These are phyloP conservation scores for Polymixis flavicincta DNA, from an alignment of 2,888 invertebrate species.

Conservation along the genomic window DNA sequence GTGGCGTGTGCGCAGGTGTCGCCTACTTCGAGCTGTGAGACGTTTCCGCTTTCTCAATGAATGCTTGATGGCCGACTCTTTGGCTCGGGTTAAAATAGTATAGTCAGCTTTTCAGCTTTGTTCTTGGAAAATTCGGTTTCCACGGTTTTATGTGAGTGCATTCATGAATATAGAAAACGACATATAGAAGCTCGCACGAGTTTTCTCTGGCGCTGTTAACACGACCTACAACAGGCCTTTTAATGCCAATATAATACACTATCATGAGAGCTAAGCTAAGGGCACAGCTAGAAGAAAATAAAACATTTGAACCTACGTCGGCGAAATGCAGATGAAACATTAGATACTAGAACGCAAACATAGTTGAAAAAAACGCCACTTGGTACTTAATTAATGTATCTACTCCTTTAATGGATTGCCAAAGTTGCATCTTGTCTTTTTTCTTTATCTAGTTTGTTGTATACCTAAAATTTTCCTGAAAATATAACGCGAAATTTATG, in stretches of 20 bases:
- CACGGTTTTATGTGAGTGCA: neutral
- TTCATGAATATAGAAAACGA: neutral
- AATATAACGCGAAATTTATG: neutral
- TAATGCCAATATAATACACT: too few species aligned
- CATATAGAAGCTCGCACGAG: neutral
- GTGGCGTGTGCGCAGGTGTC: constrained; percentile 69
- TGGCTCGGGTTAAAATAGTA: constrained; percentile 43
- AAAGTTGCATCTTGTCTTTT: neutral
- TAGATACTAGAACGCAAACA: neutral
- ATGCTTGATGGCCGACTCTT: constrained; percentile 37
- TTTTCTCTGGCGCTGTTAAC: neutral
- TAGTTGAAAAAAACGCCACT: neutral
- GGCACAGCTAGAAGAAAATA: too few species aligned
- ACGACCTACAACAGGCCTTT: too few species aligned
- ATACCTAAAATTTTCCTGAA: neutral
- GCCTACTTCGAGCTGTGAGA: constrained; percentile 57
- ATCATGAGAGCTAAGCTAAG: too few species aligned
- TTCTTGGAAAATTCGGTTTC: constrained; percentile 3
- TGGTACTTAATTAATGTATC: neutral
- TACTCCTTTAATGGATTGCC: neutral
- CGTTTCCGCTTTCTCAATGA: constrained; percentile 68
- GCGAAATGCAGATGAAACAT: neutral
- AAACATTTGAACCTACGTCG: neutral
- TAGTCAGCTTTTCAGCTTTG: constrained; percentile 3
- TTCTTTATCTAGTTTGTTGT: neutral